Conservation (phyloP, 30 jellyfish, hydroid and myxozoan species). For the Sanderia malayensis region DNA sequence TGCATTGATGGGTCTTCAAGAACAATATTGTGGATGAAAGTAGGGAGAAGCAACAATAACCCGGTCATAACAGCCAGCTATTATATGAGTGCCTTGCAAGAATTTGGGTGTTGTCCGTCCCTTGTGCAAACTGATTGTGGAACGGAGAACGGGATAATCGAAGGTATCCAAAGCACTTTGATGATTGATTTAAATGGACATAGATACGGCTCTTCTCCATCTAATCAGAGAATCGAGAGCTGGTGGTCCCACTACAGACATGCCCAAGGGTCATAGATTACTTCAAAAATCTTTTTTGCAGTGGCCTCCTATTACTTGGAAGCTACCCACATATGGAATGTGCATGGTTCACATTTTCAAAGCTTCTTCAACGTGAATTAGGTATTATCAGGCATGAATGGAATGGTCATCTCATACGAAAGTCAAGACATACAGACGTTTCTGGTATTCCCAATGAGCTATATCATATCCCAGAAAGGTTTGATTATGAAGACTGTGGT, state of each 20-base stretch:
- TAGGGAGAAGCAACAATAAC: slow-evolving; percentile 6
- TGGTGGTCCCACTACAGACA: too few species aligned
- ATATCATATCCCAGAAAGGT: slow-evolving; percentile 4
- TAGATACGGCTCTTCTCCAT: slow-evolving; percentile 17
- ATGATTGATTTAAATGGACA: slow-evolving; percentile 11
- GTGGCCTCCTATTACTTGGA: slow-evolving; percentile 5
- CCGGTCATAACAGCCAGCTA: slow-evolving; percentile 9
- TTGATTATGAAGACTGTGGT: neutral
- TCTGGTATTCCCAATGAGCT: slow-evolving; percentile 13
- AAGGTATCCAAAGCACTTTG: neutral
- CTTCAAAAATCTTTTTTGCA: neutral
- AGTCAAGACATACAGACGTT: slow-evolving; percentile 12
- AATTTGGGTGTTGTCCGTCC: slow-evolving; percentile 2
- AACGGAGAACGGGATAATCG: slow-evolving; percentile 29
- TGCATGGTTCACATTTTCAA: slow-evolving; percentile 27
- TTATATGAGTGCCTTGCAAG: neutral
- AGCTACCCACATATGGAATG: slow-evolving; percentile 26
- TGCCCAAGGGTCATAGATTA: too few species aligned
- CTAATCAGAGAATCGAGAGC: slow-evolving; percentile 30
- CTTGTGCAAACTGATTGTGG: slow-evolving; percentile 35
- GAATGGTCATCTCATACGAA: slow-evolving; percentile 25
- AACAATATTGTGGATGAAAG: slow-evolving; percentile 28
- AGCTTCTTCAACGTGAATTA: slow-evolving; percentile 8
- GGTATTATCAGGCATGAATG: slow-evolving; percentile 18
- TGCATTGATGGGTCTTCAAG: slow-evolving; percentile 38